Conservation (phyloP, 2,888 invertebrate species). For the Macrostomum cliftonense region DNA sequence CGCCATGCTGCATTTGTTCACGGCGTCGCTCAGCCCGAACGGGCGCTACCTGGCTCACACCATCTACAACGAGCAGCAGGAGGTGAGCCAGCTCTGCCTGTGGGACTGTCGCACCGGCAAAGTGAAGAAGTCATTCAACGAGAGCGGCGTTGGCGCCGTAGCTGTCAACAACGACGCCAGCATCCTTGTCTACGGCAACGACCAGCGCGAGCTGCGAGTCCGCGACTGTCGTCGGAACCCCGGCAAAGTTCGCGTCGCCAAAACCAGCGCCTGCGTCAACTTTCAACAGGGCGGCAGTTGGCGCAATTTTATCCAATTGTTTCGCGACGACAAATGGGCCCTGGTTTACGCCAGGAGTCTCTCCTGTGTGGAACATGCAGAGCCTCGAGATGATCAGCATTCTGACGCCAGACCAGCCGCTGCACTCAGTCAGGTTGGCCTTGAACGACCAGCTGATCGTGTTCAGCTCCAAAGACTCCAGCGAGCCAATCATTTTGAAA, state of each 20-base stretch:
- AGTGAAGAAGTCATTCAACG: slow-evolving; percentile 23
- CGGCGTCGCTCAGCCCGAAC: slow-evolving; percentile 22
- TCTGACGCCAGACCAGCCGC: slow-evolving; percentile 28
- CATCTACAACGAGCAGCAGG: slow-evolving; percentile 29
- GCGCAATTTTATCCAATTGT: slow-evolving; percentile 20
- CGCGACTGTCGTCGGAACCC: slow-evolving; percentile 24
- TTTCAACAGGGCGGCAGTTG: slow-evolving; percentile 19
- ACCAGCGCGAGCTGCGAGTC: slow-evolving; percentile 23
- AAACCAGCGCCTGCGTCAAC: slow-evolving; percentile 21
- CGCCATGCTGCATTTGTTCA: slow-evolving; percentile 28
- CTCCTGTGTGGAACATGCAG: slow-evolving; percentile 30
- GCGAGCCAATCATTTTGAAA: slow-evolving; percentile 17
- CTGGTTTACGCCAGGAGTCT: slow-evolving; percentile 29
- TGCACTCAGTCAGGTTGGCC: slow-evolving; percentile 22
- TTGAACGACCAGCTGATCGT: slow-evolving; percentile 23
- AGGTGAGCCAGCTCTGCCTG: slow-evolving; percentile 29
- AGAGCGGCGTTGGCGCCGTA: slow-evolving; percentile 27
- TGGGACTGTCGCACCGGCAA: slow-evolving; percentile 27
- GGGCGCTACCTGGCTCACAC: slow-evolving; percentile 27
- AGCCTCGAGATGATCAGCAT: slow-evolving; percentile 20
- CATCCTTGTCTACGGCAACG: slow-evolving; percentile 26
- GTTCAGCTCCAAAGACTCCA: slow-evolving; percentile 24
- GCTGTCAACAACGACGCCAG: slow-evolving; percentile 24
- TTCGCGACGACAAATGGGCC: slow-evolving; percentile 19
- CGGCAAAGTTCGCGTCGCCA: slow-evolving; percentile 19